A percentile compares a stretch with the other conserved stretches of the same genome.
Conservation (phyloP, 2,113 vertebrate genomes). For the Ageneiosus marmoratus region DNA sequence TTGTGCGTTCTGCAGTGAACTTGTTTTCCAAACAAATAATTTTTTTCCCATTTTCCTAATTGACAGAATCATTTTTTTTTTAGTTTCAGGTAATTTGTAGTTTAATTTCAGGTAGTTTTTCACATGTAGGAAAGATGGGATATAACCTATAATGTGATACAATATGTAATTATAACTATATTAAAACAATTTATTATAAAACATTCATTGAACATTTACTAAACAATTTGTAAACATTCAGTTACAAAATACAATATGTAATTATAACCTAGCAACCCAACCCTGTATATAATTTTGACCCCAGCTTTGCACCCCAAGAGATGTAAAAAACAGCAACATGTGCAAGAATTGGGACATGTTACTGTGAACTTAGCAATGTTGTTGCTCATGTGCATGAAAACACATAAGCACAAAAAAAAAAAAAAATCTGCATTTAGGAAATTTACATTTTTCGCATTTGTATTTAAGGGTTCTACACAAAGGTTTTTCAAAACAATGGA, state of each 20-base stretch:
- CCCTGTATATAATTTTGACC: not conserved
- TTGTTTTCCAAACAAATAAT: not conserved
- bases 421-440: too few species aligned
- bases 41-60: not conserved
- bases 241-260: too few species aligned
- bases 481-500: not conserved
- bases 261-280: not conserved
- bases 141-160: too few species aligned
- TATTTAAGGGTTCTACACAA: not conserved
- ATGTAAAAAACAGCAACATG: not conserved
- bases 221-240: too few species aligned
- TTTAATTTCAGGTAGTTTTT: not conserved
- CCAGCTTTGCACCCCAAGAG: not conserved
- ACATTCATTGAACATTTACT: too few species aligned
- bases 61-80: not conserved
- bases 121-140: too few species aligned
- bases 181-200: too few species aligned
- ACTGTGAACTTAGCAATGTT: not conserved
- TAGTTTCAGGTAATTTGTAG: too few species aligned
- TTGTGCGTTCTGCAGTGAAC: not conserved
- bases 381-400: not conserved
- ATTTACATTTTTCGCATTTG: not conserved
- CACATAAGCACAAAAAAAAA: too few species aligned
- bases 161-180: not conserved
- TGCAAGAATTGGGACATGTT: not conserved